Evolutionary conservation across 2,113 vertebrate genomes (phyloP), one percentile per base, ranked within the genome.

Genomic region (Platichthys stellatus): DNA sequence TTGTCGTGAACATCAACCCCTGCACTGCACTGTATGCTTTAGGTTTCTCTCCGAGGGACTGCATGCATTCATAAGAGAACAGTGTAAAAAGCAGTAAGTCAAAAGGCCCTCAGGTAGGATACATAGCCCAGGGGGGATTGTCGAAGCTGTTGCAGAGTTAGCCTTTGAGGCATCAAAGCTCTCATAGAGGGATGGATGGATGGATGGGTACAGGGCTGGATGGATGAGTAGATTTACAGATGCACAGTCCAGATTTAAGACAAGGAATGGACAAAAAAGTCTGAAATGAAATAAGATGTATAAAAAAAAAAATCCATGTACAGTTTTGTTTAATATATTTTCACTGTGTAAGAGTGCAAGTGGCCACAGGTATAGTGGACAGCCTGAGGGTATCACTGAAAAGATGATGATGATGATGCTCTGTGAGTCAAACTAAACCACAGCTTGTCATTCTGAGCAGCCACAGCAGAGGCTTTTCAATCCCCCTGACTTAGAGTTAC

Each of bases 1-100:
- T 86, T 88, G 86, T 88, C 47, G 45, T 76, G 71, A 86, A 89
- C 85, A 90, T 85, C 86, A 86, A 70, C 79, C 87, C 76, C 72
- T 85, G 80, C 78, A 68, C 81, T 78, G 26, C 17, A 73, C 56
- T 84, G 80, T 86, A 54, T 56, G 74, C 78, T 74, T 53, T 70
- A 84, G 69, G 62, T 83, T 80, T 83, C 65, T 81, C 74, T 82
- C 83, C 21, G 12, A 82, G 78, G 74, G 69, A 69, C 82, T 77
- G 62, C 75, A 47, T 81, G 78, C 76, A 62, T 88, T 86, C 78
- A 86, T 82, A 76, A 84, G 83, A 83, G 80, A 68, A 78, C 59
- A 82, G 78, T 67, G 76, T 64, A 71, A 74, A 66, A 83, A 81
- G 75, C 72, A 86, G 69, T 57, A 60, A 82, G 73, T 74, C 65